phyloP scores from a whole-genome alignment of 2,113 vertebrate species.

The Pelodiscus sinensis region DNA sequence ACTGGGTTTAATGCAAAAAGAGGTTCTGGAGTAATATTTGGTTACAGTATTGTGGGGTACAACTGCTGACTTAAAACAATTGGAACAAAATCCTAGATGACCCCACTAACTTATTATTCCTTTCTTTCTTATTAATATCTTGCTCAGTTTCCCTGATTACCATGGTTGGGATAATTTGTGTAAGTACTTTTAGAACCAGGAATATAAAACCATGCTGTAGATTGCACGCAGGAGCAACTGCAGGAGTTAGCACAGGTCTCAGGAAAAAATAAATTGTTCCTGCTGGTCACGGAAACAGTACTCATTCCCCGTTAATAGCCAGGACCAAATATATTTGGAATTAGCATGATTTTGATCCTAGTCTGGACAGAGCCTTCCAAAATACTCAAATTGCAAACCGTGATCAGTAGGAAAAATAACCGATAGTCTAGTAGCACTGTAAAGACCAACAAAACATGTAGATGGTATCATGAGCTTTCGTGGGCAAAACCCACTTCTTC shows the following conservation, averaged over 20 bases:
- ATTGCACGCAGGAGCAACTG: neutral
- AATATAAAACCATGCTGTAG: rapidly evolving
- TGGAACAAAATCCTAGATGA: neutral
- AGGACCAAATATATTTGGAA: neutral
- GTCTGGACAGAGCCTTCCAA: rapidly evolving
- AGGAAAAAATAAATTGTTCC: neutral
- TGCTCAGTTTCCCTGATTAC: neutral
- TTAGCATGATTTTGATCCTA: rapidly evolving
- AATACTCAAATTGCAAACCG: rapidly evolving
- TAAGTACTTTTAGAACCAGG: neutral
- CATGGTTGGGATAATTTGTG: rapidly evolving
- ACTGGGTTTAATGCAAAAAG: neutral
- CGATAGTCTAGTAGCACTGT: too few relatives aligned
- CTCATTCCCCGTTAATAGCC: neutral
- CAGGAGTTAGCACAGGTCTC: neutral
- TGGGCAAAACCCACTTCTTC: too few relatives aligned
- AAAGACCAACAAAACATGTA: too few relatives aligned
- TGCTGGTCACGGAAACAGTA: neutral
- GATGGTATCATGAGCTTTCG: too few relatives aligned
- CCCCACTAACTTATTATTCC: neutral
- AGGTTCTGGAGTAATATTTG: neutral
- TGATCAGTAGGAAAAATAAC: rapidly evolving
- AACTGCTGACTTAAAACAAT: neutral
- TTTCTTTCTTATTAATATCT: neutral
- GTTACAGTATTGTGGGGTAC: neutral